A percentile compares a stretch with the other conserved stretches of the same genome.
These are phyloP conservation scores for Drosophila melanosoma DNA, from an alignment of 2,888 invertebrate species.

Conservation along the genomic window DNA sequence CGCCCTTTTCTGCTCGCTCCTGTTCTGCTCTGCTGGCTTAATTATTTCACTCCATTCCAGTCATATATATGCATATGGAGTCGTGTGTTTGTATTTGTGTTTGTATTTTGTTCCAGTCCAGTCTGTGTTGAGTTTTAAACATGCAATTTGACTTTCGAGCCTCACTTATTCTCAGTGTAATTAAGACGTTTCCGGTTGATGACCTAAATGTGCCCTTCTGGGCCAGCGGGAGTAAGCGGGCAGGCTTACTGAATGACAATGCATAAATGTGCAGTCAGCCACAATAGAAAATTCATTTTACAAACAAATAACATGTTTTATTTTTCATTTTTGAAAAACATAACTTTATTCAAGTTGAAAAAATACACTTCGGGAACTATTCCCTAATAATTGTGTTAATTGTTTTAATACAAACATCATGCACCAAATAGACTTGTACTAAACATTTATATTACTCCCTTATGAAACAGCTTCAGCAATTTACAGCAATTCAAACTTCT, in stretches of 20 bases:
- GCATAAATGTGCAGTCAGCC: constrained; percentile 1
- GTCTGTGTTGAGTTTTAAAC: constrained; percentile 23
- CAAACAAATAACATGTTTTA: background rate
- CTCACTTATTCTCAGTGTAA: constrained; percentile 66
- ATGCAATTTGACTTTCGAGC: constrained; percentile 71
- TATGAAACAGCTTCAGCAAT: background rate
- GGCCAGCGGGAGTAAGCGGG: constrained; percentile 6
- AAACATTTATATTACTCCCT: background rate
- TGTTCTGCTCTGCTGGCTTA: constrained; percentile 69
- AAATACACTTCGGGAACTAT: background rate
- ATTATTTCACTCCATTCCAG: constrained; percentile 69
- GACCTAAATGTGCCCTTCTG: constrained; percentile 65
- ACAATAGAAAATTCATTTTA: background rate
- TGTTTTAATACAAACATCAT: too few species aligned
- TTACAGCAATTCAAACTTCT: background rate
- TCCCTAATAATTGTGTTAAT: too few species aligned
- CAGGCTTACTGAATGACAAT: background rate
- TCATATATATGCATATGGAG: constrained; percentile 14
- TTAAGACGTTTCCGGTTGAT: constrained; percentile 76
- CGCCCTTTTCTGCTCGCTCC: constrained; percentile 50
- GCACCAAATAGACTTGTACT: background rate
- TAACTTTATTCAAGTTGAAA: background rate
- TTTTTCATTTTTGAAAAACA: too few species aligned
- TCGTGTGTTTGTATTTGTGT: background rate
- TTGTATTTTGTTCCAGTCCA: background rate